Evolutionary conservation across 2,113 vertebrate genomes (phyloP), one percentile per base, ranked within the genome.

Genomic region (Chlamydotis undulata): DNA sequence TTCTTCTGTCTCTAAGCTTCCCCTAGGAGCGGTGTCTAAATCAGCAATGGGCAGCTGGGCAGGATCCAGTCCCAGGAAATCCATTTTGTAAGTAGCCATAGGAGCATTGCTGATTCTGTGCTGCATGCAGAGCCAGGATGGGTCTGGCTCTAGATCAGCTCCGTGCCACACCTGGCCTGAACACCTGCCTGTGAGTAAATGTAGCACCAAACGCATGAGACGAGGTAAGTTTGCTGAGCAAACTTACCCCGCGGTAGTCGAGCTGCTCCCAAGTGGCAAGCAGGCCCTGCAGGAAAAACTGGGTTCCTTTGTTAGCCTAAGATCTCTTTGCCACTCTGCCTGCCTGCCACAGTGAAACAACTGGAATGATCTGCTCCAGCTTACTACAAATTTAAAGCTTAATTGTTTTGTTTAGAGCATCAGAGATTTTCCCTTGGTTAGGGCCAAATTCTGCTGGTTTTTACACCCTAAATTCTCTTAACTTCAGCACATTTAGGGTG

Each of bases 161-260:
- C 78, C 5, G 0, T 28, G 28, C 69, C 50, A 28, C 52, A 25
- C 31, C 59, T 81, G 87, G 13, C 61, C 89, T 39, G 52, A 55
- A 17, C 37, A 79, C 22, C 39, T 85, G 53, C 39, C 57, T 61
- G 39, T 56, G 61, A 84, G 43, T 43, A 75, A 90, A 77, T 0
- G 3, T 6, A 39, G 65, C 49, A 59, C 43, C 53, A 82, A 71
- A 55, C 1, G 3, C 33, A 12, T 4, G 63, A 61, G 67, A 52
- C 0, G 0, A 68, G 53, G 49, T 15, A 4, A 14, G 15, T 63
- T 64, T 82, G 84, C 39, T 68, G 49, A 90, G 56, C 64, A 87
- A 49, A 89, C 41, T 57, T 41, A 43, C 9, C 39, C 31, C 57
- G 41, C 0, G 0, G 37, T 24, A 71, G 33, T 33, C 1, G 4